Evolutionary conservation across 2,113 vertebrate genomes (phyloP).

Genomic region (Erythrocercus mccallii): DNA sequence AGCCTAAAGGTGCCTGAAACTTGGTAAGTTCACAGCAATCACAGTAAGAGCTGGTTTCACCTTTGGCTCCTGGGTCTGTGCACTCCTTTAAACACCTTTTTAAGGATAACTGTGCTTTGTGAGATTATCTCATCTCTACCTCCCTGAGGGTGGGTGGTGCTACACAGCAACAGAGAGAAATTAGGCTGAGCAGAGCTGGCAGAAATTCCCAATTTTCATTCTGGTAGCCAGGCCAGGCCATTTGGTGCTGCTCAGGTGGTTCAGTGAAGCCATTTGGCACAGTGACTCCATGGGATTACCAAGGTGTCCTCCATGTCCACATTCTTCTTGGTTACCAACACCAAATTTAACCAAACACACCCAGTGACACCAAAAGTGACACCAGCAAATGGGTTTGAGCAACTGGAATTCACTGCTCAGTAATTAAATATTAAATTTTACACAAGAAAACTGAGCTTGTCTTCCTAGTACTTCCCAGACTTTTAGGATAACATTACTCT

Average conservation of each 20-base stretch:
- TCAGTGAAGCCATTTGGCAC: not conserved
- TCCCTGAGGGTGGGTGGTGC: not conserved
- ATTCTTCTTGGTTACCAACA: not conserved
- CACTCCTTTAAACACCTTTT: not conserved
- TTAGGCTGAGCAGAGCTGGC: not conserved
- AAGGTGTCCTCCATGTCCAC: not conserved
- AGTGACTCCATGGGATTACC: not conserved
- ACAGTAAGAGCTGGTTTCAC: not conserved
- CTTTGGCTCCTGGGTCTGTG: not conserved
- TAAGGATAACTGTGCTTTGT: not conserved
- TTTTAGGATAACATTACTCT: not conserved
- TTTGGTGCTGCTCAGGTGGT: not conserved
- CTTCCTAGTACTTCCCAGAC: not conserved
- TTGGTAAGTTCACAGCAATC: not conserved
- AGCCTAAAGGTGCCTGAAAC: not conserved
- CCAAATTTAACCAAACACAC: not conserved
- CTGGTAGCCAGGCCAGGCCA: not conserved
- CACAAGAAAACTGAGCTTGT: not conserved
- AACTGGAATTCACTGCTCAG: fast-evolving
- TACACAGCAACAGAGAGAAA: not conserved
- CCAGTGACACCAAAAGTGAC: not conserved
- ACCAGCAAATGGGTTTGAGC: not conserved
- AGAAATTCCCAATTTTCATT: not conserved
- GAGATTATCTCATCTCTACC: not conserved
- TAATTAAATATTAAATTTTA: not conserved